Percentiles rank a stretch among this genome's conserved stretches.
phyloP scores from a whole-genome alignment of 2,113 vertebrate species.

The Corvus moneduloides region DNA sequence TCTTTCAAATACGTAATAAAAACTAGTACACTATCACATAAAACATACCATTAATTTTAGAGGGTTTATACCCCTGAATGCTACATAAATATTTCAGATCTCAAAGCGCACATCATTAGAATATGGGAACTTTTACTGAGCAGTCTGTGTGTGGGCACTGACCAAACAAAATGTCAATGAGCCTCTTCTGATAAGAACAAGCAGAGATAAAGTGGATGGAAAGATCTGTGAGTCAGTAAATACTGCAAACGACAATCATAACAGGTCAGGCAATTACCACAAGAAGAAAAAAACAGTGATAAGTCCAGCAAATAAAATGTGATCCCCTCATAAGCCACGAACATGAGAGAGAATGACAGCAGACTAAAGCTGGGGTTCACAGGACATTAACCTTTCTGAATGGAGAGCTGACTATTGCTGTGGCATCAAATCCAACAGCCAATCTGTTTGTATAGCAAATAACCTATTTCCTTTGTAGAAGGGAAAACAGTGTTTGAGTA shows the following conservation, averaged over 20 bases:
- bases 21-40: neutral
- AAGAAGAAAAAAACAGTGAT: neutral
- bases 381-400: constrained; percentile 26
- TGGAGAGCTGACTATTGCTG: neutral
- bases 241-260: neutral
- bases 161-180: neutral
- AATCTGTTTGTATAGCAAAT: constrained; percentile 13
- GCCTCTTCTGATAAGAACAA: neutral
- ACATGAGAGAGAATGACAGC: neutral
- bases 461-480: neutral
- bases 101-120: neutral
- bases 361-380: neutral
- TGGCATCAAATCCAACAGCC: neutral
- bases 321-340: neutral
- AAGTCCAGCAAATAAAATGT: constrained; percentile 21
- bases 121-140: neutral
- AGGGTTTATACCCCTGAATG: neutral
- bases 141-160: neutral
- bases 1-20: neutral
- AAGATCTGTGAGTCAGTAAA: constrained; percentile 10
- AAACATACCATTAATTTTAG: neutral
- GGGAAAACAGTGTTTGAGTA: neutral
- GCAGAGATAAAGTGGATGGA: neutral
- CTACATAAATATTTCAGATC: neutral
- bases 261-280: neutral